Base-by-base conservation (phyloP, 2,888 invertebrate species). In the Nasonia oneida region DNA sequence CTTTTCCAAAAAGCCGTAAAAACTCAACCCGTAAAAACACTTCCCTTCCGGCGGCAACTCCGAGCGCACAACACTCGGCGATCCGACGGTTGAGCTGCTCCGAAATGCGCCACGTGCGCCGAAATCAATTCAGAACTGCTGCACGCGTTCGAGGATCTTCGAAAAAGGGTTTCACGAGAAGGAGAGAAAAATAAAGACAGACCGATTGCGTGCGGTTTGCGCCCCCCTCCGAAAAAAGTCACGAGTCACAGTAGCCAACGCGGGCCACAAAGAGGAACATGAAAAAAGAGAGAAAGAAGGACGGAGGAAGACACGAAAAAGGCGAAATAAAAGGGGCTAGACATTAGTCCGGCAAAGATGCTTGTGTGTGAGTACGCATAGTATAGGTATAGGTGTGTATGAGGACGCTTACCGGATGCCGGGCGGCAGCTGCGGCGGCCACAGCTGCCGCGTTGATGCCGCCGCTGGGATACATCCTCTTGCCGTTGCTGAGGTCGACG, bases 361-460 rank as follows among this genome's bases (percentile, higher is more conserved):
- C 23, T n/a, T n/a, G 57, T n/a, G 18, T 61, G 23, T n/a, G 8
- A 4, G 57, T 61, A 23, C 1, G 5, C 18, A 5, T 53, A 18
- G 53, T 53, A 18, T 53, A 18, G 3, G 5, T 3, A 50, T 3
- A 14, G 37, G 37, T 37, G 37, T 37, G 37, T 15, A 3, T 18
- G 18, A 5, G 23, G 39, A 5, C 81, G 89, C 90, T 90, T 90
- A 93, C 93, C 91, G 93, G 93, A 91, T 93, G 93, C 88, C 93
- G 90, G 86, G 93, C 93, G 83, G 93, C 93, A 91, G 93, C 93
- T 90, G 93, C 93, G 87, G 92, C 93, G 85, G 93, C 93, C 88
- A 91, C 93, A 91, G 93, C 93, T 91, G 93, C 93, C 90, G 92
- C 92, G 90, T 92, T 93, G 89, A 93, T 92, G 88, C 92, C 90